Evolutionary conservation across 2,797 vertebrate species (phyloP), one percentile per base, ranked within the genome.

Genomic region (Pteropus rufus): DNA sequence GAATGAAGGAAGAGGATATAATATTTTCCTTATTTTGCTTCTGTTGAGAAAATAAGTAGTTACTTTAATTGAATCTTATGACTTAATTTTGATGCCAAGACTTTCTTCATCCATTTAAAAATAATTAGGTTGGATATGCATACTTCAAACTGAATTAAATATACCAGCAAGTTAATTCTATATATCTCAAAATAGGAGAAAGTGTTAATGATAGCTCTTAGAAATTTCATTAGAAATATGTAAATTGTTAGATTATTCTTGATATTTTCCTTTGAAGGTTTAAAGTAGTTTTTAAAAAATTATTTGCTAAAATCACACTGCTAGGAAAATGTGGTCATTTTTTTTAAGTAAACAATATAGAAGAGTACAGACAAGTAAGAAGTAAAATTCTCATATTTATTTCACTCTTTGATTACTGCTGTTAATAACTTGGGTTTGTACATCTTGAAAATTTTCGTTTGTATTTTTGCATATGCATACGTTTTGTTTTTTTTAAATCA

Each of bases 401-500:
- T 77, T 89, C 23, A 49, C 10, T 83, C 10, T 52, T 58, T 24
- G 18, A 23, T 89, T 80, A 60, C 69, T 7, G 69, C 76, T 73
- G 24, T 83, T 91, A 58, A 62, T 84, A 36, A 79, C 15, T n/a
- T 93, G 56, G 7, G 8, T 72, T 93, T 93, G 23, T 80, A 44
- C 16, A 34, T 67, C n/a, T 58, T 85, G 41, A 67, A 54, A 31
- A 41, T 49, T 79, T 88, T 80, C 60, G 5, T 93, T 31, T 94
- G 7, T 54, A 67, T 79, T 77, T 56, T 94, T 88, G 11, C 39
- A 36, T 31, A 62, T 80, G 11, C 7, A 8, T 82, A 11, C 8
- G 6, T 84, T 96, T 93, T 82, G 4, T 46, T 46, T 34, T 95
- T 86, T 89, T n/a, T 19, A 85, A 75, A 44, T 89, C 52, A 77